Base-by-base conservation (phyloP, 2,797 vertebrate species). In the Sebastes cheni region DNA sequence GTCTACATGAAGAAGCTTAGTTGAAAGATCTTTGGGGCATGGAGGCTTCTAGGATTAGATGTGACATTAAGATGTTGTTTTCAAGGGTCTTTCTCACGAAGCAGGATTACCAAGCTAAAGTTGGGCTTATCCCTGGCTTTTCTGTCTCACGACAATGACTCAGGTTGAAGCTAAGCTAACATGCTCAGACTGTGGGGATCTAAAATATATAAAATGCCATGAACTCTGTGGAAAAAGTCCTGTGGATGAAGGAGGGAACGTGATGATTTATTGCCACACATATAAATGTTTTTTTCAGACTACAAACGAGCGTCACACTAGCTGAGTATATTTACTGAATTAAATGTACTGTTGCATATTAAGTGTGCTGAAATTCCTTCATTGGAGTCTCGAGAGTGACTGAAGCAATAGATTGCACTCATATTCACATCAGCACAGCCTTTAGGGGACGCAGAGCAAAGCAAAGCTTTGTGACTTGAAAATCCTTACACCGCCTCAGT, bases 1-100 rank as follows among this genome's bases (percentile, higher is more conserved):
- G 50, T 30, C 46, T 27, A 25, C 72, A 77, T 58, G 69, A 59
- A 74, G 36, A 56, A 52, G 80, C 75, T 84, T 75, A 79, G 42
- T 25, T 81, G 42, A 78, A 67, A 74, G 13, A 86, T 80, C 18
- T 72, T 83, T 77, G 32, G 30, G 22, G 42, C 60, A 84, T n/a
- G 27, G 72, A 74, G 62, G 62, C 61, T 77, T 88, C 65, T 23
- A 16, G 86, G 89, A 90, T 92, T 85, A 87, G 75, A 90, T 87
- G 67, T 81, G 81, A 90, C 81, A 81, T 87, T 67, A 78, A 80
- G 81, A 90, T 88, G 86, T 85, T 70, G 74, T 81, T 82, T 86
- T 89, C 66, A 83, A 80, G 83, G 81, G 61, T 61, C 77, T 83
- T 75, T 89, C 77, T 86, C 80, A 84, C 59, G 32, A 72, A 89